Percentiles rank a stretch among this genome's conserved stretches.
Evolutionary conservation across 1,140 invertebrate species (phyloP).

Genomic region (Pseudomyrmex dendroicus): DNA sequence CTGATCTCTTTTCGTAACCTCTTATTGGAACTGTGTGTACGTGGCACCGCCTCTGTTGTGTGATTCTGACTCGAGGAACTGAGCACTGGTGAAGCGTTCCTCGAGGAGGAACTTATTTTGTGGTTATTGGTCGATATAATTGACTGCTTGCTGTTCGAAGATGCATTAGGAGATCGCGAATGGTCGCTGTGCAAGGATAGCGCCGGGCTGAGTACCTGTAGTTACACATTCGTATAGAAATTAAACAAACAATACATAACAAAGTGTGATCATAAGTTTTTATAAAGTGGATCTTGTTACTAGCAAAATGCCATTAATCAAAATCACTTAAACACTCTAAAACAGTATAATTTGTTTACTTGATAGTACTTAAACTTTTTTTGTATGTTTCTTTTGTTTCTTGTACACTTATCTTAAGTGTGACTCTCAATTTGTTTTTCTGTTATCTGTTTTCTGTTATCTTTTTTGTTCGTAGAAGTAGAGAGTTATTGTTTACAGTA

Average conservation of each 20-base stretch:
- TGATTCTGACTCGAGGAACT: slow-evolving; percentile 79
- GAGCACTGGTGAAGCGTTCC: slow-evolving; percentile 69
- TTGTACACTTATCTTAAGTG: too few relatives aligned
- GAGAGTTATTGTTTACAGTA: background rate
- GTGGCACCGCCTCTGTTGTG: slow-evolving; percentile 85
- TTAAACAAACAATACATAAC: too few relatives aligned
- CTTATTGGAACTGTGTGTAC: slow-evolving; percentile 88
- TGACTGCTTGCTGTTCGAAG: slow-evolving; percentile 77
- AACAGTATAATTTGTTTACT: too few relatives aligned
- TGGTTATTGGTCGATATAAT: slow-evolving; percentile 76
- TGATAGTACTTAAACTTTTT: too few relatives aligned
- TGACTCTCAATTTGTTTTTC: too few relatives aligned
- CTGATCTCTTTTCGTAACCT: slow-evolving; percentile 86
- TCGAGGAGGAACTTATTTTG: slow-evolving; percentile 72
- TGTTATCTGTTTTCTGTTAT: too few relatives aligned
- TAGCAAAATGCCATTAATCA: too few relatives aligned
- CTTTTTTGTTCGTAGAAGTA: too few relatives aligned
- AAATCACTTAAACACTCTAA: too few relatives aligned
- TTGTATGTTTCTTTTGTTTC: too few relatives aligned
- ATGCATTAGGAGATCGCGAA: slow-evolving; percentile 81
- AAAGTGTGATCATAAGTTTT: too few relatives aligned
- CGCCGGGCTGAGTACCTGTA: slow-evolving; percentile 81
- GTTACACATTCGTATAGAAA: slow-evolving; percentile 19
- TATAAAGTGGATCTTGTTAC: too few relatives aligned
- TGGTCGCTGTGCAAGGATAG: slow-evolving; percentile 81